Evolutionary conservation across 2,888 invertebrate species (phyloP).

Genomic region (Hybos culiciformis): DNA sequence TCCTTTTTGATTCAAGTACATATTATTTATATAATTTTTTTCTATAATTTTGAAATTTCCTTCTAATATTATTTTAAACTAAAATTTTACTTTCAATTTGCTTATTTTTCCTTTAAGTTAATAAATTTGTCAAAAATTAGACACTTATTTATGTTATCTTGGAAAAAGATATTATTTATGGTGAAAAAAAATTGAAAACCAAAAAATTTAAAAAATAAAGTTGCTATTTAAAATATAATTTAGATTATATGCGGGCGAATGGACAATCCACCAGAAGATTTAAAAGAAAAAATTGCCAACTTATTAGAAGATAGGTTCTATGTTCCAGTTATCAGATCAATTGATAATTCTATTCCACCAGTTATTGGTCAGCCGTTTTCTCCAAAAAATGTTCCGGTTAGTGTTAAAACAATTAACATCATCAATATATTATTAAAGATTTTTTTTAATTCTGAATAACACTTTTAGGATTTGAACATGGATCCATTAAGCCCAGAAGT

Average conservation of each 20-base stretch:
- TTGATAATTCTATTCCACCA: slow-evolving; percentile 61
- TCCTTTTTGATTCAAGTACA: too few species aligned
- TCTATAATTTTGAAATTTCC: too few species aligned
- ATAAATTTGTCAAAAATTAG: background rate
- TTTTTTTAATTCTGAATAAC: too few species aligned
- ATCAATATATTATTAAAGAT: background rate
- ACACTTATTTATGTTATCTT: background rate
- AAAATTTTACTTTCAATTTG: too few species aligned
- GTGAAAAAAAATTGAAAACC: background rate
- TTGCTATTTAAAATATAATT: slow-evolving; percentile 16
- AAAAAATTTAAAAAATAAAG: background rate
- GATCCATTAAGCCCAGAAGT: slow-evolving; percentile 55
- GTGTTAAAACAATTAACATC: slow-evolving; percentile 18
- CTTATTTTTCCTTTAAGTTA: background rate
- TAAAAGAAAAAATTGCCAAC: slow-evolving; percentile 42
- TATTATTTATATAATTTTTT: background rate
- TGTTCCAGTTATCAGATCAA: slow-evolving; percentile 73
- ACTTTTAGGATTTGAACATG: slow-evolving; percentile 46
- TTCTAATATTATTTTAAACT: too few species aligned
- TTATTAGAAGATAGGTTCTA: slow-evolving; percentile 66
- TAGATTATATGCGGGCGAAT: slow-evolving; percentile 65
- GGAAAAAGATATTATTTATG: background rate
- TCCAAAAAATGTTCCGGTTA: slow-evolving; percentile 51
- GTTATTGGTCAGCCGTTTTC: slow-evolving; percentile 68
- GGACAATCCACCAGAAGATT: slow-evolving; percentile 32